phyloP scores from a whole-genome alignment of 2,797 vertebrate species.

The Syncerus caffer region DNA sequence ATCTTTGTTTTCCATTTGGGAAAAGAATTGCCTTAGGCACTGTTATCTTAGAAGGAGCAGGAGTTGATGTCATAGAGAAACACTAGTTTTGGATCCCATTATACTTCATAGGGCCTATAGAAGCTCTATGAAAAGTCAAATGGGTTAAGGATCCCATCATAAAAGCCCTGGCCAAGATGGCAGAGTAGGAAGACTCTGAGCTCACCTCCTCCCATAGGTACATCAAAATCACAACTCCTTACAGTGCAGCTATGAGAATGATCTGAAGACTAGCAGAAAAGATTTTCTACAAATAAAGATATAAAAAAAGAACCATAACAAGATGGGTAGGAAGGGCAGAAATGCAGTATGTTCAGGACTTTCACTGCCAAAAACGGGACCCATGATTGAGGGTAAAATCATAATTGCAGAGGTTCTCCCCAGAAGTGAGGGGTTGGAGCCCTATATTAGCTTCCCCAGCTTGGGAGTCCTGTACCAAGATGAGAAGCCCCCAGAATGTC shows the following conservation, averaged over 20 bases:
- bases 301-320: not conserved
- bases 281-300: not conserved
- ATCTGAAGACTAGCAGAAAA: not conserved
- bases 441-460: not conserved
- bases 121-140: not conserved
- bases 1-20: conserved; percentile 4
- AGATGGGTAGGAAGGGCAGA: not conserved
- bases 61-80: not conserved
- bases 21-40: not conserved
- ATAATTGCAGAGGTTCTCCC: not conserved
- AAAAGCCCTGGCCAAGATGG: not conserved
- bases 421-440: not conserved
- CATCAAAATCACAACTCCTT: not conserved
- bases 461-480: not conserved
- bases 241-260: not conserved
- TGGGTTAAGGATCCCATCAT: not conserved
- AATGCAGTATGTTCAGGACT: not conserved
- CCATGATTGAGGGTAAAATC: not conserved
- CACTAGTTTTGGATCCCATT: not conserved
- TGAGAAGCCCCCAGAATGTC: not conserved
- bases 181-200: not conserved
- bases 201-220: not conserved
- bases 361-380: not conserved
- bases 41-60: not conserved
- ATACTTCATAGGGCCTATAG: not conserved